Percentiles rank a stretch among this genome's conserved stretches.
Conservation (phyloP, 2,888 invertebrate genomes). For the Nomada goodeniana region DNA sequence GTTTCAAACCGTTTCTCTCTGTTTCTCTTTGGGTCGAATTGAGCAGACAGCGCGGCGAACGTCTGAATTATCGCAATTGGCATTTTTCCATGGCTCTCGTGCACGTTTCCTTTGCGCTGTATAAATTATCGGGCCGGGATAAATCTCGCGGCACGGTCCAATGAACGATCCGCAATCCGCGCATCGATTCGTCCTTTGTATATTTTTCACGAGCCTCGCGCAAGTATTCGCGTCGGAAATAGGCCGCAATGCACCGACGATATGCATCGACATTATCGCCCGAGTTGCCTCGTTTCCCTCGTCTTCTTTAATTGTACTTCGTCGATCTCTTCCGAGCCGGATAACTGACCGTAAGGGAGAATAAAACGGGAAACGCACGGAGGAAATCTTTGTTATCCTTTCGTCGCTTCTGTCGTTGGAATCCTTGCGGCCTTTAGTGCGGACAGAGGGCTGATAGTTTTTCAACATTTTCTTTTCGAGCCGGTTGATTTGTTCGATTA, state of each 20-base stretch:
- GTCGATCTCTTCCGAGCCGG: background rate
- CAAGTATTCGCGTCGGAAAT: slow-evolving; percentile 24
- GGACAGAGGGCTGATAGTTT: too few species aligned
- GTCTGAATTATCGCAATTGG: slow-evolving; percentile 74
- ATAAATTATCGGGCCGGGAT: slow-evolving; percentile 68
- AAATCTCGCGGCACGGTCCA: slow-evolving; percentile 65
- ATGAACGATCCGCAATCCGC: slow-evolving; percentile 56
- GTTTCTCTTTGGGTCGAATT: slow-evolving; percentile 9
- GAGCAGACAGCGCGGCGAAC: slow-evolving; percentile 43
- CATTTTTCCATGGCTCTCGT: slow-evolving; percentile 66
- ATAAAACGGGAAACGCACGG: background rate
- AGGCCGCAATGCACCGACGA: slow-evolving; percentile 34
- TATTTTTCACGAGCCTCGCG: slow-evolving; percentile 20
- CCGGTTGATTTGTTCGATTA: too few species aligned
- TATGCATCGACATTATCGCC: slow-evolving; percentile 38
- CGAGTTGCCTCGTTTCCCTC: background rate
- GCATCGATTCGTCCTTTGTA: slow-evolving; percentile 47
- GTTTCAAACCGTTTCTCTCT: background rate
- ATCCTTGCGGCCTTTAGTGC: too few species aligned
- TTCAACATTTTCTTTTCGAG: too few species aligned
- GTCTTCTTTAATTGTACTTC: slow-evolving; percentile 32
- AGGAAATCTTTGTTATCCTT: background rate
- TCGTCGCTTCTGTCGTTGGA: background rate
- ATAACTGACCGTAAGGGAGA: background rate
- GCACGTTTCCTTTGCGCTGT: slow-evolving; percentile 62